Evolutionary conservation across 2,888 invertebrate species (phyloP).

Genomic region (Drosophila paramelanica): DNA sequence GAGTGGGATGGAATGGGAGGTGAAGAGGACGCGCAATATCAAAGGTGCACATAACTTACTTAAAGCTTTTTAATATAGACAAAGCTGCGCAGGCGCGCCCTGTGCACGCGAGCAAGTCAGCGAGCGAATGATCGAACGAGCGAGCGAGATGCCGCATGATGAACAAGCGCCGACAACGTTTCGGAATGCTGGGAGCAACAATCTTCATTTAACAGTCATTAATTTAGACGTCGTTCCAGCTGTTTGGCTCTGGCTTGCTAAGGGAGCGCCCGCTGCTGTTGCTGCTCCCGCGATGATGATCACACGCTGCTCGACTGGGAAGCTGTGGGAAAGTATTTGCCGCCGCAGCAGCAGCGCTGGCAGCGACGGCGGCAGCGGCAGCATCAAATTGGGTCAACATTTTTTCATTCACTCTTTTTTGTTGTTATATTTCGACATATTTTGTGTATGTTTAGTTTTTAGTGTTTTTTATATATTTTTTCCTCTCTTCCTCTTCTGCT

Average conservation of each 20-base stretch:
- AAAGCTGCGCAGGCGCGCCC: constrained; percentile 53
- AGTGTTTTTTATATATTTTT: constrained; percentile 51
- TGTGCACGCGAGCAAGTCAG: constrained; percentile 9
- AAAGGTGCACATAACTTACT: constrained; percentile 48
- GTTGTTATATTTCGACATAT: constrained; percentile 77
- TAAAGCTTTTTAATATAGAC: constrained; percentile 41
- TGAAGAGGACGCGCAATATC: constrained; percentile 32
- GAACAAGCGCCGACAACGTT: constrained; percentile 49
- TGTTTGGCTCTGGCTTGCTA: constrained; percentile 47
- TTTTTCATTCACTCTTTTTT: constrained; percentile 83
- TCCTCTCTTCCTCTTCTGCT: constrained; percentile 39
- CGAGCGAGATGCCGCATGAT: constrained; percentile 22
- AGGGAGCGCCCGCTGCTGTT: constrained; percentile 64
- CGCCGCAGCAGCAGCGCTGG: constrained; percentile 32
- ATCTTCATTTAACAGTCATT: constrained; percentile 81
- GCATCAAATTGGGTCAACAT: constrained; percentile 83
- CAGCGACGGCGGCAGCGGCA: constrained; percentile 34
- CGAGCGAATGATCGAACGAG: constrained; percentile 5
- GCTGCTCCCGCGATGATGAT: constrained; percentile 60
- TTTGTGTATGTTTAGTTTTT: constrained; percentile 74
- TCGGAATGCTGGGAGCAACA: constrained; percentile 68
- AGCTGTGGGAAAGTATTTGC: constrained; percentile 77
- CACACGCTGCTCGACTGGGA: constrained; percentile 70
- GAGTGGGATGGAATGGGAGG: neutral
- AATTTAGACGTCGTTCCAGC: constrained; percentile 80